Base-by-base conservation (phyloP, 2,113 vertebrate genomes). In the Romanogobio albipinnatus region DNA sequence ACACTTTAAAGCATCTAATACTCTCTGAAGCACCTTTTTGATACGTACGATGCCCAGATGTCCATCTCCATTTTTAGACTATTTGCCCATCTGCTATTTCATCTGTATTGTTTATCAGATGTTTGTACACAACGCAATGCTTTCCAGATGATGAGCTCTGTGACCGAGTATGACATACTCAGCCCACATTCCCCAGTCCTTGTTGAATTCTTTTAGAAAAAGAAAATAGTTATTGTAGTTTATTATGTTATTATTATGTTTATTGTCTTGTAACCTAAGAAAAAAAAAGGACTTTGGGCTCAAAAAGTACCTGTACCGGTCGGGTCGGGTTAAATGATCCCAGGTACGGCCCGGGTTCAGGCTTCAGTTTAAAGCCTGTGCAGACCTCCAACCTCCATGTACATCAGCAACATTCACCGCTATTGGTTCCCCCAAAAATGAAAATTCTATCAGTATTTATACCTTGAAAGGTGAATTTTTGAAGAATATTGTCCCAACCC, bases 21-120 rank as follows among this genome's bases (percentile, higher is more conserved):
- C 36, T 73, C 14, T 17, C 47, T 4, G 8, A 51, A 53, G 73
- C 47, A 43, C 29, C 68, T 71, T 19, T 43, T 9, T 36, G 66
- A 22, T 43, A 71, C 7, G 8, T 33, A 26, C 8, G 11, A 24
- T 14, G 6, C 70, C 22, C 22, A 76, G 47, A 76, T 24, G 6
- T 76, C 47, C 47, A 53, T 53, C n/a, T 33, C 11, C n/a, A 26
- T 26, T 76, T 56, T 62, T 26, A 26, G 22, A 62, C 39, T 13
- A 2, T 64, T 79, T 39, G 19, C 19, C 56, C 53, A 39, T 79
- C 39, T 78, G 53, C 33, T 59, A 22, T 39, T n/a, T 36, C 11
- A 59, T 78, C 33, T 79, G 58, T 26, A 47, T 79, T 64, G 77
- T 79, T 79, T 47, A 79, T 79, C 77, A 64, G 39, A 79, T 79